Base-by-base conservation (phyloP, 1,140 invertebrate species). In the Hermetia illucens region DNA sequence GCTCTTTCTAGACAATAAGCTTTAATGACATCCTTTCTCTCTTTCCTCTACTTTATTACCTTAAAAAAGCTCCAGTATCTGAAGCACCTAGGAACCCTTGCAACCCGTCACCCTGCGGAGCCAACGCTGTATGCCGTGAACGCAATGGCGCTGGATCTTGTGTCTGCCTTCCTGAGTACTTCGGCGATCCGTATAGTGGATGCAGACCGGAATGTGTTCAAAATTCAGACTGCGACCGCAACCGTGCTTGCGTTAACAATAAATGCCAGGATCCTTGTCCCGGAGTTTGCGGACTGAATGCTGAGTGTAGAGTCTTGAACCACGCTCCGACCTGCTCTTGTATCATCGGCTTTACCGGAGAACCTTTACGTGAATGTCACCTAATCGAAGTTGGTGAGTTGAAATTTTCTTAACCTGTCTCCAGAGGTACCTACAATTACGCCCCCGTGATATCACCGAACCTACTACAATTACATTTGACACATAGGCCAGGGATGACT, bases 251-350 rank as follows among this genome's bases (percentile, higher is more conserved):
- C 52, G 59, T 70, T 13, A 74, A 75, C 46, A 73, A 77, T 52
- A 72, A 74, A 49, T 82, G 79, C 51, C 68, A 69, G 50, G 72
- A 83, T 58, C 78, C 79, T 19, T 83, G 79, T 50, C 71, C 70
- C 37, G 74, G 76, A 36, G 72, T 71, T 6, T 82, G 79, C 49
- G 77, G 76, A 21, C 55, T 68, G 36, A 75, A 75, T 49, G 77
- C 77, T 6, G 57, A 74, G 37, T 82, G 79, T 51, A 43, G 55
- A 34, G 44, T 87, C 0, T 53, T 77, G 5, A 82, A 83, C 54
- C 81, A 87, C 47, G 72, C 72, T 10, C 79, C 84, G 1, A 75
- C 77, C 36, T 89, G 85, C 51, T 66, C 68, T 37, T 88, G 83
- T 52, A 53, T 77, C 30, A 66, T 75, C 4, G 79, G 79, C 10